Evolutionary conservation across 2,797 vertebrate genomes (phyloP).

Genomic region (Thunnus albacares): DNA sequence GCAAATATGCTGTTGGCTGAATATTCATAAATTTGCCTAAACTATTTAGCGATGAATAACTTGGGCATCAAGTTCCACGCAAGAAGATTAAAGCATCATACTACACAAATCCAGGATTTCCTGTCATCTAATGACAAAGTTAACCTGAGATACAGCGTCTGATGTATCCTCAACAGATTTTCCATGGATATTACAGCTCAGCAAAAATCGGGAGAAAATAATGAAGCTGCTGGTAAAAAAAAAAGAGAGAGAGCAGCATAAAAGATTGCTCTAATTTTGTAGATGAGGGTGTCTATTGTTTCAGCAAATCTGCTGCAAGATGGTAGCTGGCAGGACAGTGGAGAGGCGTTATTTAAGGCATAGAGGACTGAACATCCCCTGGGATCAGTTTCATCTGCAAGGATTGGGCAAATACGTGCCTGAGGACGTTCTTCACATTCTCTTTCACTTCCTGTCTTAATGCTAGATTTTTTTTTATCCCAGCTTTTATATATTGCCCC

Average conservation of each 20-base stretch:
- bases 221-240: conserved; percentile 47
- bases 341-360: conserved; percentile 27
- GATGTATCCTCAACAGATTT: conserved; percentile 39
- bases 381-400: conserved; percentile 59
- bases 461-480: conserved; percentile 3
- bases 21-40: conserved; percentile 50
- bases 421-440: conserved; percentile 24
- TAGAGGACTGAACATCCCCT: conserved; percentile 53
- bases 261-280: conserved; percentile 23
- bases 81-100: conserved; percentile 41
- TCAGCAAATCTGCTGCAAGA: conserved; percentile 55
- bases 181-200: conserved; percentile 38
- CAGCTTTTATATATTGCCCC: conserved; percentile 27
- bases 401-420: conserved; percentile 31
- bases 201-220: conserved; percentile 50
- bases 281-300: conserved; percentile 59
- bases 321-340: conserved; percentile 50
- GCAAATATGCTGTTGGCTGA: conserved; percentile 40
- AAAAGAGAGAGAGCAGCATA: conserved; percentile 40
- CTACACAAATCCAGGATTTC: conserved; percentile 49
- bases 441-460: conserved; percentile 8
- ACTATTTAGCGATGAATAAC: conserved; percentile 37
- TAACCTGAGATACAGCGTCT: conserved; percentile 37
- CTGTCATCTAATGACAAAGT: conserved; percentile 44
- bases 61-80: conserved; percentile 34